Base-by-base conservation (phyloP, 2,113 vertebrate species). In the Proterorhinus semilunaris region DNA sequence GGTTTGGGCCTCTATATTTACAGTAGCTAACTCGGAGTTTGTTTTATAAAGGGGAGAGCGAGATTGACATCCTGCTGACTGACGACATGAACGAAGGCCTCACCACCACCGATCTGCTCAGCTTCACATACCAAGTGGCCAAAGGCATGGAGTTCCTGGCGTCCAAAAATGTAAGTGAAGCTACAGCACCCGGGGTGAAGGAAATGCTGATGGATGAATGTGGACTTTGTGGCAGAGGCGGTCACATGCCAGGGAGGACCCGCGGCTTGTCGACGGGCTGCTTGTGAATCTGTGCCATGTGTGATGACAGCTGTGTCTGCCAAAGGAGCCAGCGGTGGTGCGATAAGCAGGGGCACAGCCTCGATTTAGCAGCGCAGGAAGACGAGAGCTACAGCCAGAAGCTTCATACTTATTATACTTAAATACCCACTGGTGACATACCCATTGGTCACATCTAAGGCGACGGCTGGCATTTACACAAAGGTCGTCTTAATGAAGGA, bases 81-180 rank as follows among this genome's bases (percentile, higher is more conserved):
- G 96, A 97, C 27, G 94, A 95, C 61, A 86, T 79, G 74, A 93
- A 90, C 0, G 96, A 98, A 50, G 95, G 96, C 52, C 95, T 99
- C 62, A 95, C 91, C 68, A 90, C 98, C 45, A 85, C 95, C 79
- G 98, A 99, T 88, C 93, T 99, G 80, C 89, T 99, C 64, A 99
- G 97, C 76, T 98, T 99, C 72, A 98, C 96, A 55, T 99, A 97
- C 82, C 98, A 99, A 83, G 98, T 99, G 87, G 95, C 97, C 57
- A 90, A 95, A 72, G 98, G 98, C 75, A 99, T 99, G 97, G 98
- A 98, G 75, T 99, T 99, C 82, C 87, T 99, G 82, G 95, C 97
- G 63, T 98, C 96, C 68, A 99, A 99, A 91, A 99, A 99, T 53
- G 98, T 99, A 87, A 92, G 96, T 93, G 52, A 49, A 44, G 8